Evolutionary conservation across 2,113 vertebrate genomes (phyloP).

Genomic region (Bujurquina vittata): DNA sequence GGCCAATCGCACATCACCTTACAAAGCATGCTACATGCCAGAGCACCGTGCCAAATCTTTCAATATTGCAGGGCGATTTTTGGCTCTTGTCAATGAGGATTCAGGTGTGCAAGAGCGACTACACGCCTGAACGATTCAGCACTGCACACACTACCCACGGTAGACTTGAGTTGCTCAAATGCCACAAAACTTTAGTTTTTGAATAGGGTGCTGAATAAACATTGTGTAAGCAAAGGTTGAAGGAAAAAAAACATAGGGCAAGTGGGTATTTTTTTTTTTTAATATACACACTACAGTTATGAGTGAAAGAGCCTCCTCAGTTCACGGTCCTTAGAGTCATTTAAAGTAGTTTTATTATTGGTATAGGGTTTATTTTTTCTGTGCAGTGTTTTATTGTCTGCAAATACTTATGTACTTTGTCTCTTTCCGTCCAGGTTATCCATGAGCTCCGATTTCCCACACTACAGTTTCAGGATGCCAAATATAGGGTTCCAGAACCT

Average conservation of each 20-base stretch:
- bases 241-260: too few relatives aligned
- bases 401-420: constrained; percentile 3
- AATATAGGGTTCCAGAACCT: constrained; percentile 99
- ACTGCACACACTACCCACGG: too few relatives aligned
- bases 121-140: too few relatives aligned
- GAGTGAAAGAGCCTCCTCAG: background rate
- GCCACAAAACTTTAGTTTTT: background rate
- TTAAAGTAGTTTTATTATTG: background rate
- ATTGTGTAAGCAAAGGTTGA: background rate
- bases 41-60: too few relatives aligned
- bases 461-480: constrained; percentile 98
- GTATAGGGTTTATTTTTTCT: background rate
- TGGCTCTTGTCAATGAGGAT: too few relatives aligned
- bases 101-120: too few relatives aligned
- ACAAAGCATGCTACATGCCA: too few relatives aligned
- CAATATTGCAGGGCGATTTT: too few relatives aligned
- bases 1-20: too few relatives aligned
- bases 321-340: background rate
- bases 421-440: constrained; percentile 83
- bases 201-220: background rate
- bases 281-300: background rate
- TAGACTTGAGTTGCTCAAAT: background rate
- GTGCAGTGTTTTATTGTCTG: background rate
- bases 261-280: too few relatives aligned
- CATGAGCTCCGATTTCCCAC: constrained; percentile 95